Evolutionary conservation across 2,888 invertebrate genomes (phyloP), one percentile per base, ranked within the genome.

Genomic region (Capitulum mitella): DNA sequence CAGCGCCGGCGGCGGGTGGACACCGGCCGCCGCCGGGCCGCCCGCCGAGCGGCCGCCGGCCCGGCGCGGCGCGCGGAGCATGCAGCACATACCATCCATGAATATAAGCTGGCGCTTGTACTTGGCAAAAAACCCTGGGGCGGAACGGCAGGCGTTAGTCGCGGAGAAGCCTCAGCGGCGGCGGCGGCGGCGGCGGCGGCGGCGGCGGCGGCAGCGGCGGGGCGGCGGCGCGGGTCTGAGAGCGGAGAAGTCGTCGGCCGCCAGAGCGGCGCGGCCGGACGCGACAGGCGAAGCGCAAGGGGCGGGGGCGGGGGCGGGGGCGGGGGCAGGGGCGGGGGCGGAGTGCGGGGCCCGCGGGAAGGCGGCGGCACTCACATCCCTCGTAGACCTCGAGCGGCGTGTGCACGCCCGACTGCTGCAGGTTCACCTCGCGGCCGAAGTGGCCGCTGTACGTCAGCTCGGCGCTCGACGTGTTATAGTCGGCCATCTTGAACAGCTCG

Each of bases 311-410:
- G 32, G 16, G 32, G 29, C 12, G 16, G 16, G 32, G 14, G 54
- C 26, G 54, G 5, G 54, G 26, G 22, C 26, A 6, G n/a, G n/a
- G 10, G n/a, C 54, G 51, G 16, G 26, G 37, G 34, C 10, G 37
- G n/a, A n/a, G n/a, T n/a, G n/a, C n/a, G n/a, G n/a, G n/a, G n/a
- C n/a, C n/a, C n/a, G n/a, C n/a, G n/a, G n/a, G n/a, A n/a, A 5
- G 3, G 37, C 2, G 37, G 16, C 3, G 64, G 64, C 32, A 83
- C 85, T 83, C 82, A 87, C 87, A 86, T 84, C 86, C 86, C 83
- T 86, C 85, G 82, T 85, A 87, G 29, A 87, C 87, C 80, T 87
- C 87, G 58, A 87, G 84, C 77, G 87, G 87, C 78, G 87, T 86
- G 81, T 87, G 87, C n/a, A 87, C 86, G 77, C 85, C 86, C 26